Conservation (phyloP, 2,113 vertebrate species). For the Egretta garzetta region DNA sequence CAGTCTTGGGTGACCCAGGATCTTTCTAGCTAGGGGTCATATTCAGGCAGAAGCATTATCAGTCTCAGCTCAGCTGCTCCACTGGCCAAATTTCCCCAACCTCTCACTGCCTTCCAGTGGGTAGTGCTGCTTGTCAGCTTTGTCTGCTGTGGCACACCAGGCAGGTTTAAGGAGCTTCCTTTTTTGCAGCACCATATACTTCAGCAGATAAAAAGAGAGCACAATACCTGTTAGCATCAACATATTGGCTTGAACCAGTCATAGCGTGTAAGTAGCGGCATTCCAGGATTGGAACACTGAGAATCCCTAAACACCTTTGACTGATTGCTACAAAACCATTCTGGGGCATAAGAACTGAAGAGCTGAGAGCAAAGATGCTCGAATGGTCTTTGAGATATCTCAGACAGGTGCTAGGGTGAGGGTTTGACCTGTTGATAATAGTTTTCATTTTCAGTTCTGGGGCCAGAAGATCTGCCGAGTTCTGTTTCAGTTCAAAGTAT, state of each 20-base stretch:
- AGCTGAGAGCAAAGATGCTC: neutral
- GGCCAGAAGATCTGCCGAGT: neutral
- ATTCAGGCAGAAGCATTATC: neutral
- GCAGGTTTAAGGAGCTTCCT: neutral
- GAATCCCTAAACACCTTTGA: neutral
- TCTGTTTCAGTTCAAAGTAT: neutral
- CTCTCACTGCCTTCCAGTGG: constrained; percentile 13
- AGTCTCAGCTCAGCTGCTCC: neutral
- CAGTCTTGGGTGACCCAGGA: neutral
- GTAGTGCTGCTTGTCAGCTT: neutral
- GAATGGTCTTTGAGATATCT: neutral
- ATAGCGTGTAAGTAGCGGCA: neutral
- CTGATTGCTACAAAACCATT: neutral
- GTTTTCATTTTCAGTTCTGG: neutral
- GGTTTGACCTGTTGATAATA: neutral
- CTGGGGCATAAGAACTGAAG: neutral
- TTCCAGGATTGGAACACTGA: neutral
- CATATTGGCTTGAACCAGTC: neutral
- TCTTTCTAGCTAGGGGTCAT: neutral
- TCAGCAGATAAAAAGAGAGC: neutral
- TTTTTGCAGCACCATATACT: neutral
- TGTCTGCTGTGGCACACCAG: accelerated
- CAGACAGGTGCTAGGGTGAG: neutral
- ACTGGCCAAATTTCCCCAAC: neutral
- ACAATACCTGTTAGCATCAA: neutral